Evolutionary conservation across 2,113 vertebrate species (phyloP).

Genomic region (Syngnathus scovelli): DNA sequence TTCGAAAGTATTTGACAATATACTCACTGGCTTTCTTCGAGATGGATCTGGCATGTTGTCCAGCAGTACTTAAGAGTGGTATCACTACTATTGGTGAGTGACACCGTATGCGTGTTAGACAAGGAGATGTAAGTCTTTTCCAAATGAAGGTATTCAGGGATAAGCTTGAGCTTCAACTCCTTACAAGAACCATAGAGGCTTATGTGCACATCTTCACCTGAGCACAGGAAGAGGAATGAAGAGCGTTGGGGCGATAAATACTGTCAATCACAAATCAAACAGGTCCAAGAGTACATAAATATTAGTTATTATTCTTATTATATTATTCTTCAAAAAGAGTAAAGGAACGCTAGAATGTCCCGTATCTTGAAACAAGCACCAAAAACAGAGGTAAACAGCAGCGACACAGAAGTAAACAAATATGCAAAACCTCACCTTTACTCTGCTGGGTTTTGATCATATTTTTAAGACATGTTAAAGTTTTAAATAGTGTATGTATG

Average conservation of each 20-base stretch:
- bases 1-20: neutral
- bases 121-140: slow-evolving; percentile 76
- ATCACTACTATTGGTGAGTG: slow-evolving; percentile 74
- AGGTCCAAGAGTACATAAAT: too few relatives aligned
- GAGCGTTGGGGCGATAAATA: neutral
- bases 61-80: slow-evolving; percentile 77
- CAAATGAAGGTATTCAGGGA: slow-evolving; percentile 64
- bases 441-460: neutral
- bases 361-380: neutral
- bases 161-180: slow-evolving; percentile 74
- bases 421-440: neutral
- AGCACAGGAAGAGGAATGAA: neutral
- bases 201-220: slow-evolving; percentile 78
- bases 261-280: too few relatives aligned
- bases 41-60: slow-evolving; percentile 69
- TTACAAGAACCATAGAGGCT: slow-evolving; percentile 72
- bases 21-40: slow-evolving; percentile 71
- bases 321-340: too few relatives aligned
- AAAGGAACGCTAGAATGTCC: neutral
- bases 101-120: slow-evolving; percentile 57
- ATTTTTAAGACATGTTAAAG: neutral
- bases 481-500: neutral
- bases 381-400: neutral
- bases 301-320: too few relatives aligned
- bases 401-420: neutral